phyloP scores from a whole-genome alignment of 2,888 invertebrate genomes.

The Monoplex corrugatus region DNA sequence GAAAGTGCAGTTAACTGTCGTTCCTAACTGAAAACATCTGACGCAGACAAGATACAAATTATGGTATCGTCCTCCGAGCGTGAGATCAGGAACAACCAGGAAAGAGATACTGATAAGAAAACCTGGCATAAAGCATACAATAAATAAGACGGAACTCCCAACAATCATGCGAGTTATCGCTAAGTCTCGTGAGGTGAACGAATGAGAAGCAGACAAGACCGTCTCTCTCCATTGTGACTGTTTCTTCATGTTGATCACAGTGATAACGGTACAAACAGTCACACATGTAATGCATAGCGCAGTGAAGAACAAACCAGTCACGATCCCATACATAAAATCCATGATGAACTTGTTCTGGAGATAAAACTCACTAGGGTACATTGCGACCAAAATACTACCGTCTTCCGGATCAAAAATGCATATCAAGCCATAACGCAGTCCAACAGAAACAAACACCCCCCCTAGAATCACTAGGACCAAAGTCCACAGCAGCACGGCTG shows the following conservation, averaged over 20 bases:
- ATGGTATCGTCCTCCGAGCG: not conserved
- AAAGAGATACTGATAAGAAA: not conserved
- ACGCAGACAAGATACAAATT: not conserved
- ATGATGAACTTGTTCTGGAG: not conserved
- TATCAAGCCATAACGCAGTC: not conserved
- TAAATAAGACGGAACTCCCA: not conserved
- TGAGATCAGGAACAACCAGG: not conserved
- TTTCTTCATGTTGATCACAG: not conserved
- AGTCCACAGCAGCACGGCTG: not conserved
- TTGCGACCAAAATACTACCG: not conserved
- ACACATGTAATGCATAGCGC: too few relatives aligned
- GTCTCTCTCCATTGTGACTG: not conserved
- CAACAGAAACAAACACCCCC: not conserved
- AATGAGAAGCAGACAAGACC: not conserved
- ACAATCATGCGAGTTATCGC: not conserved
- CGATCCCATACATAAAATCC: not conserved
- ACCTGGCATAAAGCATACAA: not conserved
- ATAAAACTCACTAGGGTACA: not conserved
- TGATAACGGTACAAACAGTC: not conserved
- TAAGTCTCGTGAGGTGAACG: not conserved
- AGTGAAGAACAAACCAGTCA: not conserved
- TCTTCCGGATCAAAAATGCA: not conserved
- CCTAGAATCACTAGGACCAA: not conserved
- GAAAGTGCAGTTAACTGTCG: not conserved
- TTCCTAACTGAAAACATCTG: not conserved